Base-by-base conservation (phyloP, 2,113 vertebrate genomes). In the Isurus oxyrinchus region DNA sequence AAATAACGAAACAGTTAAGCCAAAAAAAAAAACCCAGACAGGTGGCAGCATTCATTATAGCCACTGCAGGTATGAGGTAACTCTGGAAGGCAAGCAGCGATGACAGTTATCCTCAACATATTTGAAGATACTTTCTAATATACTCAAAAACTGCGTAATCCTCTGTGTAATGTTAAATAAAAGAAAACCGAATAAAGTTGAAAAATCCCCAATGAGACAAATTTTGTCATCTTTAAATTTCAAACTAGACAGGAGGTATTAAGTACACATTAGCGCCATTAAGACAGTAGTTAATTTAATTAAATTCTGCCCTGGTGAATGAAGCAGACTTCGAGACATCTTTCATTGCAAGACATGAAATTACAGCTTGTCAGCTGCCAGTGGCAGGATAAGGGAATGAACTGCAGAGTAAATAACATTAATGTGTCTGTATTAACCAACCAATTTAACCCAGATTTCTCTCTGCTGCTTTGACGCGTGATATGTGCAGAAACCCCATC, bases 221-320 rank as follows among this genome's bases (percentile, higher is more conserved):
- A 98, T 98, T 98, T 97, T 98, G 98, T 63, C 66, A 98, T 98
- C 98, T 98, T 98, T 98, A 98, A 98, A 97, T 98, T 98, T 98
- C 98, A 98, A 98, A 76, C 57, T 55, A 27, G 98, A 99, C 98
- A 98, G 98, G 98, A 97, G 98, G 98, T 99, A 99, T 99, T 99
- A 99, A 99, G 99, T 99, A 99, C 99, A 99, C 99, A 98, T 98
- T 98, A 98, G 99, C 99, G 98, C 99, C 99, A 99, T 99, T 99
- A 99, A 99, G 98, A 98, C 98, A 97, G 98, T 98, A 98, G 98
- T 99, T 99, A 99, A 99, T 99, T 99, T 99, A 99, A 99, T 99
- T 99, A 99, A 99, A 99, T 99, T 99, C 99, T 99, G 98, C 98
- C 98, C 99, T 99, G 99, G 99, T 99, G 99, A 99, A 99, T 99